Conservation (phyloP, 2,113 vertebrate genomes). For the Scopus umbretta region DNA sequence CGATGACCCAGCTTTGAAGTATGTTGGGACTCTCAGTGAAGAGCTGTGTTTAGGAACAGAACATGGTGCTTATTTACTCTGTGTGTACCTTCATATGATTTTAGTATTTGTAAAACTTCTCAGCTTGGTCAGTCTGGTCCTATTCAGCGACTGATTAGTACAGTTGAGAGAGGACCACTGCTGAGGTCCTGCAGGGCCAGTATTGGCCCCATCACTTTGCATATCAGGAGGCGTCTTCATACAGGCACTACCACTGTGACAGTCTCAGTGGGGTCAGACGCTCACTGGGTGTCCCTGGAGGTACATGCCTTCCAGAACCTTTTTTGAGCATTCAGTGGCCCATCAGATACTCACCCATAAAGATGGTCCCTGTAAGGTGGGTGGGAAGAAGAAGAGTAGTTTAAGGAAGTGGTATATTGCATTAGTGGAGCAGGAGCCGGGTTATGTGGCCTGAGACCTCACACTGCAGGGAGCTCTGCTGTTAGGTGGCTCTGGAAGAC, state of each 20-base stretch:
- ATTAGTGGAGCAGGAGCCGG: background rate
- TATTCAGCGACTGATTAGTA: background rate
- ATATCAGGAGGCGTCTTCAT: background rate
- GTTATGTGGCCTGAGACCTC: background rate
- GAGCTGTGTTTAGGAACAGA: background rate
- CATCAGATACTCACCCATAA: background rate
- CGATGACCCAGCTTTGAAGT: background rate
- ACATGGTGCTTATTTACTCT: background rate
- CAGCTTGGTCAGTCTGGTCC: background rate
- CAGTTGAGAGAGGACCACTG: background rate
- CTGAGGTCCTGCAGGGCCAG: background rate
- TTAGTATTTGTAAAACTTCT: background rate
- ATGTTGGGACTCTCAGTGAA: background rate
- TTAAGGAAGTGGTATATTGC: background rate
- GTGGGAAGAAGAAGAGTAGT: background rate
- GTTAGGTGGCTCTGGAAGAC: background rate
- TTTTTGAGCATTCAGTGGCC: background rate
- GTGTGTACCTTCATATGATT: background rate
- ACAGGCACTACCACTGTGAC: background rate
- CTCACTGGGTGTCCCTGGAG: background rate
- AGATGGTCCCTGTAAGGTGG: background rate
- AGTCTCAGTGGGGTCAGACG: too few relatives aligned
- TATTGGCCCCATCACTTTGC: background rate
- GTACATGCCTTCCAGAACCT: background rate
- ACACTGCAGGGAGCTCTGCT: background rate